Percentiles rank a stretch among this genome's conserved stretches.
phyloP scores from a whole-genome alignment of 2,888 invertebrate genomes.

The Drosophila fulvimacula region DNA sequence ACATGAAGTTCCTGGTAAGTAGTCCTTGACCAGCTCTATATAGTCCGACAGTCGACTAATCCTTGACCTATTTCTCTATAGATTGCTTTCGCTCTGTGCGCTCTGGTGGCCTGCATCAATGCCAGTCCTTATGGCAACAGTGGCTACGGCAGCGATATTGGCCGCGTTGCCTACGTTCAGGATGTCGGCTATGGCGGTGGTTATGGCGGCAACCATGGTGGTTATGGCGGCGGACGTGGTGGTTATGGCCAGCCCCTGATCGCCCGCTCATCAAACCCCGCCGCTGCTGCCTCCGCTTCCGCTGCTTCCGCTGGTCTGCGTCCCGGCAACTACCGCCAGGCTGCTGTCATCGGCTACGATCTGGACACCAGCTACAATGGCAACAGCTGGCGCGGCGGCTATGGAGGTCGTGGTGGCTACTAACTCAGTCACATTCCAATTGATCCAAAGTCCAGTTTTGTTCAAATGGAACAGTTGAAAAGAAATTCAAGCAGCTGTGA shows the following conservation, averaged over 20 bases:
- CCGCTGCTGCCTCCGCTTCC: slow-evolving; percentile 68
- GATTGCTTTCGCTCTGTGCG: slow-evolving; percentile 62
- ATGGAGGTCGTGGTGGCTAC: slow-evolving; percentile 39
- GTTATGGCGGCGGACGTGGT: slow-evolving; percentile 8
- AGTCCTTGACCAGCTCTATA: slow-evolving; percentile 14
- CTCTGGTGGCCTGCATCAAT: slow-evolving; percentile 58
- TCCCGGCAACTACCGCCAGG: slow-evolving; percentile 48
- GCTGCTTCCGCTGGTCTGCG: slow-evolving; percentile 46
- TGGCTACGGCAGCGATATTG: slow-evolving; percentile 21
- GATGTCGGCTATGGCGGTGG: slow-evolving; percentile 13
- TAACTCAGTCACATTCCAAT: slow-evolving; percentile 39
- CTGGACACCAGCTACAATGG: slow-evolving; percentile 39
- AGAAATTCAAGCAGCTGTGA: slow-evolving; percentile 44
- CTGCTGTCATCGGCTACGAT: slow-evolving; percentile 50
- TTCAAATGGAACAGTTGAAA: slow-evolving; percentile 32
- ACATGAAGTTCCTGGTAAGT: slow-evolving; percentile 79
- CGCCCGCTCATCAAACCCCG: slow-evolving; percentile 33
- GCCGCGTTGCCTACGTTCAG: slow-evolving; percentile 45
- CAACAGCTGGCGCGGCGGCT: slow-evolving; percentile 19
- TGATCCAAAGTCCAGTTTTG: slow-evolving; percentile 15
- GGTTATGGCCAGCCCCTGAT: slow-evolving; percentile 31
- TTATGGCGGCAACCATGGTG: slow-evolving; percentile 16
- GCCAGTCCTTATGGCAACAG: slow-evolving; percentile 47
- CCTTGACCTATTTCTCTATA: slow-evolving; percentile 19
- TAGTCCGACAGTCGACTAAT: slow-evolving; percentile 18